Evolutionary conservation across 2,888 invertebrate species (phyloP), one percentile per base, ranked within the genome.

Genomic region (Metellina segmentata): DNA sequence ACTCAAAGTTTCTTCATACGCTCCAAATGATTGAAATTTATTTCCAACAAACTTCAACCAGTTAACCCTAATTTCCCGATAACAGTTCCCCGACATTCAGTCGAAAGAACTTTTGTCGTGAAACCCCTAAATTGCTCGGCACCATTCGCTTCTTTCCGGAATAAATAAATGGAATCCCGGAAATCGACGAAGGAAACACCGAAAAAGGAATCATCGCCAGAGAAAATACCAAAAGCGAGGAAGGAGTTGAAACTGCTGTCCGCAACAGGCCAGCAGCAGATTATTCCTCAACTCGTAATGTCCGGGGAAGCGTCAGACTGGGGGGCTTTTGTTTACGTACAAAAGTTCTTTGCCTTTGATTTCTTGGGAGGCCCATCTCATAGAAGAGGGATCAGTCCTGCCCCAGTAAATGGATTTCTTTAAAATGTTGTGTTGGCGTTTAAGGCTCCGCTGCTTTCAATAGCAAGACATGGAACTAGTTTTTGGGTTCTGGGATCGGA

Each of bases 231-330:
- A 16, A 16, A 61, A 61, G 61, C 34, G 71, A 34, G 34, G n/a
- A 16, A 71, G 20, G 49, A 72, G 82, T 72, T 82, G 71, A 71
- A 82, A 82, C 34, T 82, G 71, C 48, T 82, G 82, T 82, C 71
- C 82, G 51, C 82, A 72, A 49, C 71, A 82, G 82, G 6, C 82
- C 19, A 19, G 82, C 52, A 51, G 51, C 9, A 82, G 71, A 82
- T 82, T 82, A 82, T 82, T 82, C 82, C 82, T 71, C 61, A 34
- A 9, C 53, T 72, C 8, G 71, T 52, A 70, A 82, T 70, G 70
- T n/a, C 51, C 48, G 71, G 71, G 34, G 48, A 81, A 81, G 34
- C 61, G 81, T 69, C 69, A 19, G 16, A n/a, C 81, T 16, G 34
- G 51, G 70, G 51, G 11, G 19, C 82, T 49, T 61, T 71, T 82